phyloP scores from a whole-genome alignment of 2,888 invertebrate genomes.

The Schrankia costaestrigalis region DNA sequence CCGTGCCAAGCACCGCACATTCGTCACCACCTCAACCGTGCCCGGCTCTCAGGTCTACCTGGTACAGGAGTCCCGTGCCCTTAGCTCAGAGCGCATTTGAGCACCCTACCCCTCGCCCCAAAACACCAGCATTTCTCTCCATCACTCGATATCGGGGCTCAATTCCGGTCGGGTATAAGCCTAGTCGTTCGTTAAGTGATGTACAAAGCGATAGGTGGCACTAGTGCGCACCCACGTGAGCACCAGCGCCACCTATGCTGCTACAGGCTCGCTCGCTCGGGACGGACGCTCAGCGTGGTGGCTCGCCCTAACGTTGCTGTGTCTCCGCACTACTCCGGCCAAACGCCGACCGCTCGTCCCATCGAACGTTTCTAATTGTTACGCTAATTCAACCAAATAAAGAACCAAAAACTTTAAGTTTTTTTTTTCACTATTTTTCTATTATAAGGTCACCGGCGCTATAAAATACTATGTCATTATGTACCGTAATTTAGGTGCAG shows the following conservation, averaged over 20 bases:
- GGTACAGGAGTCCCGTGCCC: slow-evolving; percentile 90
- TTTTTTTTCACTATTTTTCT: slow-evolving; percentile 76
- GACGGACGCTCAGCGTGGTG: slow-evolving; percentile 68
- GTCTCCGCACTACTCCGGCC: slow-evolving; percentile 65
- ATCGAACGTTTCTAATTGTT: slow-evolving; percentile 49
- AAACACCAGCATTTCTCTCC: slow-evolving; percentile 69
- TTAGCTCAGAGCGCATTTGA: slow-evolving; percentile 70
- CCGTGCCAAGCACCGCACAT: slow-evolving; percentile 98
- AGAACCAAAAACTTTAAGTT: slow-evolving; percentile 71
- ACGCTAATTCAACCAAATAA: slow-evolving; percentile 69
- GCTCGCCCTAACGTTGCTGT: slow-evolving; percentile 72
- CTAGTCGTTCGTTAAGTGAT: slow-evolving; percentile 76
- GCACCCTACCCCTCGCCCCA: slow-evolving; percentile 48
- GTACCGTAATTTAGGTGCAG: slow-evolving; percentile 61
- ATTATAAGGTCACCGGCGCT: slow-evolving; percentile 65
- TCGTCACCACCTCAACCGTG: slow-evolving; percentile 95
- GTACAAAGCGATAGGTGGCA: slow-evolving; percentile 50
- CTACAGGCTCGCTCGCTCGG: slow-evolving; percentile 39
- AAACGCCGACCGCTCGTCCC: slow-evolving; percentile 71
- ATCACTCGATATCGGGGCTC: slow-evolving; percentile 61
- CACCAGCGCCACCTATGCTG: slow-evolving; percentile 41
- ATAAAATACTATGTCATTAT: slow-evolving; percentile 52
- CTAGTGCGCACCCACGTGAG: slow-evolving; percentile 25
- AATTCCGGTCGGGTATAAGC: slow-evolving; percentile 79
- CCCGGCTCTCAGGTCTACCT: slow-evolving; percentile 95